Base-by-base conservation (phyloP, 2,113 vertebrate species). In the Eptesicus fuscus region DNA sequence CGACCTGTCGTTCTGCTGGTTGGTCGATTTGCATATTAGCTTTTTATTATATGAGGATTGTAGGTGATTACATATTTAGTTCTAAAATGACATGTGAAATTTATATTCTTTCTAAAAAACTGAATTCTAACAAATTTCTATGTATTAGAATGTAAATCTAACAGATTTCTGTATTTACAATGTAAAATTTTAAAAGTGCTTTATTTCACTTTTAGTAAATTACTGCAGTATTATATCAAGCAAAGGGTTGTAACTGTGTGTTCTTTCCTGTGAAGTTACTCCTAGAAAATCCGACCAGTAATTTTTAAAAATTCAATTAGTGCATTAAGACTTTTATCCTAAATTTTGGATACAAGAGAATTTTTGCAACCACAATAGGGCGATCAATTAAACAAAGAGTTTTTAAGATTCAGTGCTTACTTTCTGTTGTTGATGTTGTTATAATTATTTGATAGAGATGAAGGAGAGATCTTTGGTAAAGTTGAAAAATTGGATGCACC, bases 371-470 rank as follows among this genome's bases (percentile, higher is more conserved):
- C 96, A 97, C 85, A 97, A 82, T 47, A 93, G 74, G 97, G 97
- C 12, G n/a, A 98, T 97, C 95, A 96, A 97, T 97, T 95, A 98
- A 96, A 98, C 89, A 98, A 97, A 97, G 95, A 96, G 84, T 94
- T 98, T 96, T 98, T 97, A 98, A 98, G 98, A 97, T 97, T 96
- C 96, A 96, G 97, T 98, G 98, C 99, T 99, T 99, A 99, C 99
- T 99, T 99, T 99, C 99, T 99, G 99, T 99, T 99, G 99, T 99
- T 99, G 99, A 99, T 99, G 99, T 99, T 99, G 99, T 99, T 99
- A 99, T 99, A 99, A 99, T 99, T 99, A 99, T 99, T 99, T 99
- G 99, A 99, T 98, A 99, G 99, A 99, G 99, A 99, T 99, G 99
- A 99, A 98, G 99, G 99, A 98, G 99, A 99, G 99, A 99, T 99